phyloP scores from a whole-genome alignment of 2,888 invertebrate species.

The Apotomis betuletana region DNA sequence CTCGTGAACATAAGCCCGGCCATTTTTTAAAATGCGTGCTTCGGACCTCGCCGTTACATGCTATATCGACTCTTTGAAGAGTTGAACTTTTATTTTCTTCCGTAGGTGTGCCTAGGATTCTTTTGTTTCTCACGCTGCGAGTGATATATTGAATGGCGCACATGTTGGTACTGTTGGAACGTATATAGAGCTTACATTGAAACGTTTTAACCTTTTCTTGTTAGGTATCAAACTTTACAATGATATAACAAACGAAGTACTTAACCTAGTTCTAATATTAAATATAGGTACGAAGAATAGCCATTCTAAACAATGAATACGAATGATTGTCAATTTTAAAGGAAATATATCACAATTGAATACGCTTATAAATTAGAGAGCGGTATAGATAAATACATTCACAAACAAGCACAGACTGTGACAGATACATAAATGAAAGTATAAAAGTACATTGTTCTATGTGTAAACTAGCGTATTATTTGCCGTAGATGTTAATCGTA shows the following conservation, averaged over 20 bases:
- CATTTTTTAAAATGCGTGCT: conserved; percentile 80
- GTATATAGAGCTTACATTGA: conserved; percentile 7
- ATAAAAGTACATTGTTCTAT: not conserved
- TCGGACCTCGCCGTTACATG: conserved; percentile 67
- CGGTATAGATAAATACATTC: too few relatives aligned
- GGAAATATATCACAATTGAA: too few relatives aligned
- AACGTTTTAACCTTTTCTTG: not conserved
- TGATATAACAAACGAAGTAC: not conserved
- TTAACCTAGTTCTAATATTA: too few relatives aligned
- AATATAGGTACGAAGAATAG: too few relatives aligned
- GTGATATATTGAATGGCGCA: conserved; percentile 39
- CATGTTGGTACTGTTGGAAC: conserved; percentile 18
- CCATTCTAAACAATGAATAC: not conserved
- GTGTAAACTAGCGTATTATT: conserved; percentile 15
- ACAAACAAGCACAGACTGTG: too few relatives aligned
- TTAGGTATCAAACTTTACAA: not conserved
- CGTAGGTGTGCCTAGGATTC: conserved; percentile 52
- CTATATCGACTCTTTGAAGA: conserved; percentile 69
- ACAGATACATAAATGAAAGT: too few relatives aligned
- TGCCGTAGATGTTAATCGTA: conserved; percentile 22
- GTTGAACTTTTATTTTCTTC: conserved; percentile 66
- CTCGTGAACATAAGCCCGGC: conserved; percentile 72
- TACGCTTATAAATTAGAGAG: too few relatives aligned
- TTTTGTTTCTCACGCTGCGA: conserved; percentile 48
- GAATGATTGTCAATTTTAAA: too few relatives aligned